Evolutionary conservation across 1,140 invertebrate genomes (phyloP).

Genomic region (Aphelenchoides avenae): DNA sequence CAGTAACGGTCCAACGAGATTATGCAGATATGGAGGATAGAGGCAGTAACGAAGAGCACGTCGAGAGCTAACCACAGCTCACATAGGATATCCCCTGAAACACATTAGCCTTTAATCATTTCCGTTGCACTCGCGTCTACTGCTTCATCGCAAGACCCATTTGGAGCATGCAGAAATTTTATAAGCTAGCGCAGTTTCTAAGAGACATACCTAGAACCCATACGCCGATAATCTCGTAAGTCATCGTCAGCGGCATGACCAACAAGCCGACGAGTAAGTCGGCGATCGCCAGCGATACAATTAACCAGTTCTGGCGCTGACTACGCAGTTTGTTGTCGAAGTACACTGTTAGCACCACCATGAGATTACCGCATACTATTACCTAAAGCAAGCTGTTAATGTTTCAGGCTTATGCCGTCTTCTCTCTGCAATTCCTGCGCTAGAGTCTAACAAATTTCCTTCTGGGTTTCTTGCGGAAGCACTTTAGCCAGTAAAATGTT

Average conservation of each 20-base stretch:
- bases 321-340: constrained; percentile 52
- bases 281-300: constrained; percentile 68
- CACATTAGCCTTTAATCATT: too few relatives aligned
- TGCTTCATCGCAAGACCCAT: too few relatives aligned
- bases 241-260: constrained; percentile 68
- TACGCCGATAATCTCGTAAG: constrained; percentile 66
- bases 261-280: constrained; percentile 67
- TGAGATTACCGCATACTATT: constrained; percentile 53
- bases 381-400: constrained; percentile 29
- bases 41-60: constrained; percentile 68
- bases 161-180: constrained; percentile 5
- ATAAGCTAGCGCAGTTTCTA: constrained; percentile 1
- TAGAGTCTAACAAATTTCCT: constrained; percentile 7
- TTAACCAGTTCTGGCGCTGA: constrained; percentile 66
- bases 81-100: constrained; percentile 52
- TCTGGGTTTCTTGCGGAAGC: constrained; percentile 5
- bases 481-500: not conserved
- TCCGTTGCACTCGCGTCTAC: not conserved
- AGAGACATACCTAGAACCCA: constrained; percentile 64
- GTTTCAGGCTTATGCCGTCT: not conserved
- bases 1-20: constrained; percentile 62
- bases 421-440: not conserved
- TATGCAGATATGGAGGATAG: constrained; percentile 67
- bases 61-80: constrained; percentile 64
- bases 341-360: constrained; percentile 56